Evolutionary conservation across 2,888 invertebrate genomes (phyloP).

Genomic region (Netelia melanura): DNA sequence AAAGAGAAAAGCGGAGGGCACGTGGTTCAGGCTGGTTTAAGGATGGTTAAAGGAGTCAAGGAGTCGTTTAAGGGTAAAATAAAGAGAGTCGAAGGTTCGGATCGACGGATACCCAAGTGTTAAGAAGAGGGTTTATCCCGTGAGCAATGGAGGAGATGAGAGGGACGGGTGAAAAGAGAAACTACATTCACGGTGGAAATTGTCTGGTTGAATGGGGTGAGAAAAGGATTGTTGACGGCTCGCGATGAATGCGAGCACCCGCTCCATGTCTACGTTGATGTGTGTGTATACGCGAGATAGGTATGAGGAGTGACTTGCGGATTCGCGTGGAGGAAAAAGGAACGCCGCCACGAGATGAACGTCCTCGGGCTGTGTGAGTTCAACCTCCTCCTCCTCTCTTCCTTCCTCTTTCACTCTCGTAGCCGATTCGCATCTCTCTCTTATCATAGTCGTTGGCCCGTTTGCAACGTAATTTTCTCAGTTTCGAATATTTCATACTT

Average conservation of each 20-base stretch:
- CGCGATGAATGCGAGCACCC: conserved; percentile 47
- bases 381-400: conserved; percentile 35
- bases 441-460: not conserved
- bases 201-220: conserved; percentile 59
- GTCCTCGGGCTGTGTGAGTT: conserved; percentile 49
- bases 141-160: conserved; percentile 10
- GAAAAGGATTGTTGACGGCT: conserved; percentile 58
- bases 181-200: conserved; percentile 46
- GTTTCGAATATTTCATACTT: conserved; percentile 9
- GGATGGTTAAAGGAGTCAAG: conserved; percentile 36
- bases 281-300: not conserved
- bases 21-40: conserved; percentile 25
- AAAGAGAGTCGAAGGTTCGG: conserved; percentile 38
- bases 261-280: not conserved
- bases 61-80: conserved; percentile 54
- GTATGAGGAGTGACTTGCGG: conserved; percentile 38
- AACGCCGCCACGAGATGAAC: conserved; percentile 13
- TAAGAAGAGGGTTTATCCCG: conserved; percentile 17
- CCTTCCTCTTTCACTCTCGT: not conserved
- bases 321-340: conserved; percentile 17
- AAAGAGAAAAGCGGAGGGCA: not conserved
- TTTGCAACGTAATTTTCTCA: conserved; percentile 22
- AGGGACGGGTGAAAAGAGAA: conserved; percentile 30
- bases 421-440: conserved; percentile 9
- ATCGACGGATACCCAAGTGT: conserved; percentile 6